A percentile compares a stretch with the other conserved stretches of the same genome.
Evolutionary conservation across 1,140 invertebrate genomes (phyloP).

Genomic region (Musca domestica): DNA sequence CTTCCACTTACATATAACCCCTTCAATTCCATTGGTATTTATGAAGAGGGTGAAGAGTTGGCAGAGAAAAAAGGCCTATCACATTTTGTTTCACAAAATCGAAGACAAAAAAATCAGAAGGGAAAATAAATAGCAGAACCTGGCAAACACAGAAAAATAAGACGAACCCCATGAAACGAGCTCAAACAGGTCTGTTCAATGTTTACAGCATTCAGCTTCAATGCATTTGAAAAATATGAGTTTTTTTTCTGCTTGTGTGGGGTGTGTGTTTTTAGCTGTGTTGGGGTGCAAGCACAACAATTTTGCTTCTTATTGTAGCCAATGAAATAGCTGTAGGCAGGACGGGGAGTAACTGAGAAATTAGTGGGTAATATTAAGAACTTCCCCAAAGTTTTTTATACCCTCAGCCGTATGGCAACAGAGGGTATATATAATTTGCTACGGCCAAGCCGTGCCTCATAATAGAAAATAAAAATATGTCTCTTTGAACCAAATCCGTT

Average conservation of each 20-base stretch:
- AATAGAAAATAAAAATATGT: no score
- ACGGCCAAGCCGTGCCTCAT: no score
- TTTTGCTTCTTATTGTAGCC: conserved; percentile 17
- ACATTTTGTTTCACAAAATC: neutral
- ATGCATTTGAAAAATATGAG: conserved; percentile 20
- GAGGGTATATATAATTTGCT: no score
- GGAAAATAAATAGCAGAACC: neutral
- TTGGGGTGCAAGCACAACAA: neutral
- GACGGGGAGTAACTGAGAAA: neutral
- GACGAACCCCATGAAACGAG: neutral
- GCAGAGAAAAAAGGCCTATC: neutral
- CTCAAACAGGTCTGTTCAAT: conserved; percentile 7
- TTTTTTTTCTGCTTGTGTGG: neutral
- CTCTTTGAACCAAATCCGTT: no score
- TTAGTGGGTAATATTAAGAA: no score
- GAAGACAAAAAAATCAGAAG: neutral
- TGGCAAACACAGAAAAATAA: neutral
- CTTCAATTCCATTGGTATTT: conserved; percentile 20
- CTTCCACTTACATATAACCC: neutral
- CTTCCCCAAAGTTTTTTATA: no score
- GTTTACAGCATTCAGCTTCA: conserved; percentile 20
- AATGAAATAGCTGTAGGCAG: conserved; percentile 3
- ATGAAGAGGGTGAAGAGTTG: neutral
- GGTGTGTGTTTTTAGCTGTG: no score
- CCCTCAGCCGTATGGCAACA: no score